Conservation (phyloP, 2,113 vertebrate species). For the Oncorhynchus clarkii region DNA sequence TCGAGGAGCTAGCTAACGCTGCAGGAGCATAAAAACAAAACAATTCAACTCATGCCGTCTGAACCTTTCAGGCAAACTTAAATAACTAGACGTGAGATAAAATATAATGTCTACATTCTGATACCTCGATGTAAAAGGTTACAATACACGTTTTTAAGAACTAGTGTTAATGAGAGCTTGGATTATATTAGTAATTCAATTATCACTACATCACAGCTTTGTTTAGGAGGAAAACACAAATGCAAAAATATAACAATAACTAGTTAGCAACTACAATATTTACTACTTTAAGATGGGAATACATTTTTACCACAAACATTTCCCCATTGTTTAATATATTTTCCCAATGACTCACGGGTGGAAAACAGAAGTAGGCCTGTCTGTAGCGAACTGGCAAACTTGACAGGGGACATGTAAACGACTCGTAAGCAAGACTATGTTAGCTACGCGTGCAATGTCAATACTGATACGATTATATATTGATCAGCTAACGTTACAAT, state of each 20-base stretch:
- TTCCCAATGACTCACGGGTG: not conserved
- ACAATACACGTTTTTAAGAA: not conserved
- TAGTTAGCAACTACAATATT: too few species aligned
- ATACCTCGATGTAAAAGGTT: not conserved
- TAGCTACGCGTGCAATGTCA: too few species aligned
- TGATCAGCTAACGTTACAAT: too few species aligned
- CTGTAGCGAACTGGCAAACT: not conserved
- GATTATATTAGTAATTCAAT: not conserved
- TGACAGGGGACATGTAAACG: not conserved
- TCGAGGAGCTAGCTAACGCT: constrained; percentile 73
- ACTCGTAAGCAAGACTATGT: not conserved
- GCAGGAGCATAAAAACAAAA: constrained; percentile 78
- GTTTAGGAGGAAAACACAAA: too few species aligned
- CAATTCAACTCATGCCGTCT: constrained; percentile 67
- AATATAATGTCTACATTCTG: not conserved
- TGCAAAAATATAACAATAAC: too few species aligned
- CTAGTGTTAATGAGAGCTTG: not conserved
- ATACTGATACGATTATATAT: not conserved
- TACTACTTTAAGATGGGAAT: not conserved
- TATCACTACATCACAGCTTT: not conserved
- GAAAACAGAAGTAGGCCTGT: not conserved
- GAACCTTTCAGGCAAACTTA: constrained; percentile 52
- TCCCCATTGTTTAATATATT: not conserved
- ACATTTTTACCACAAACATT: not conserved
- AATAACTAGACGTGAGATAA: not conserved